phyloP scores from a whole-genome alignment of 2,888 invertebrate species.

The Pseudeuparius sepicola region DNA sequence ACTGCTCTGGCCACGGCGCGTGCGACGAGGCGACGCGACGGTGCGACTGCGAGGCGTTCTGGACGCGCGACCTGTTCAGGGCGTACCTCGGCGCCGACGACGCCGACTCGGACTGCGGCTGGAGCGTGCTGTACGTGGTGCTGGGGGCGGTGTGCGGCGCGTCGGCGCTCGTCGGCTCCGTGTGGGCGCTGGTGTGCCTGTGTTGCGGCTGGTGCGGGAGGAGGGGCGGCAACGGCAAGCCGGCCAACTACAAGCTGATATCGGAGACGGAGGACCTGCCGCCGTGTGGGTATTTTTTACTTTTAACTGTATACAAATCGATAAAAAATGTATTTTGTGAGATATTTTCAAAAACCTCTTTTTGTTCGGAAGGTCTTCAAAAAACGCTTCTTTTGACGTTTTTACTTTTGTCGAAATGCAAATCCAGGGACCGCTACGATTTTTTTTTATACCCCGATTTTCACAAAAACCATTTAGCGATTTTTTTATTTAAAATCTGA shows the following conservation, averaged over 20 bases:
- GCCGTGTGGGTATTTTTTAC: slow-evolving; percentile 44
- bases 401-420: too few species aligned
- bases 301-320: too few species aligned
- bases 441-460: too few species aligned
- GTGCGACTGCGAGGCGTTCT: slow-evolving; percentile 89
- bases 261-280: slow-evolving; percentile 58
- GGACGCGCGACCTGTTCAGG: slow-evolving; percentile 65
- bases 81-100: slow-evolving; percentile 32
- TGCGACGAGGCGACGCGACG: slow-evolving; percentile 76
- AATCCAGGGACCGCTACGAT: too few species aligned
- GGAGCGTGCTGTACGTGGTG: slow-evolving; percentile 89
- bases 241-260: slow-evolving; percentile 61
- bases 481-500: too few species aligned
- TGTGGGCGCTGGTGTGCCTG: slow-evolving; percentile 55
- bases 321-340: too few species aligned
- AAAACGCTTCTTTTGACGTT: too few species aligned
- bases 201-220: slow-evolving; percentile 47
- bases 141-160: slow-evolving; percentile 57
- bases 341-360: too few species aligned
- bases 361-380: too few species aligned
- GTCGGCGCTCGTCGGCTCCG: slow-evolving; percentile 45
- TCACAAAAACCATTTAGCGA: too few species aligned
- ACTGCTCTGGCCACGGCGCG: slow-evolving; percentile 85
- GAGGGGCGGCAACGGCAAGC: slow-evolving; percentile 42
- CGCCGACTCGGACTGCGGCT: slow-evolving; percentile 60